These are phyloP conservation scores for Apostichopus leukothele DNA, from an alignment of 53 echinoderm and acorn worm genomes.

Conservation along the genomic window DNA sequence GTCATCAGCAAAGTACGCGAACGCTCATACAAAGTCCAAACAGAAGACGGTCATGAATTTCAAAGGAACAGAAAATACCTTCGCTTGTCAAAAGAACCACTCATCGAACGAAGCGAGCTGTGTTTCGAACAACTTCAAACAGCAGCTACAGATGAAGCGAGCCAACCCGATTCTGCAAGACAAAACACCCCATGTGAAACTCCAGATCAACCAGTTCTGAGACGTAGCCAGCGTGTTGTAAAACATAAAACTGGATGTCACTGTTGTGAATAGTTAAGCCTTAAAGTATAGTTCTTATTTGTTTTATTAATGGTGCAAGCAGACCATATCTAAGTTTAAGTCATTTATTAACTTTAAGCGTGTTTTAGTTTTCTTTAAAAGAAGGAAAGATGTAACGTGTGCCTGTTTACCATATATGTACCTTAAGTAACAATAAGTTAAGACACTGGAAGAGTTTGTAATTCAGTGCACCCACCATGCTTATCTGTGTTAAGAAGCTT, in stretches of 20 bases:
- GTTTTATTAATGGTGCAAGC: too few relatives aligned
- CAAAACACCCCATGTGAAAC: background rate
- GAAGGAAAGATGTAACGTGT: too few relatives aligned
- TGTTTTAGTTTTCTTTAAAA: too few relatives aligned
- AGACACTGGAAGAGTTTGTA: too few relatives aligned
- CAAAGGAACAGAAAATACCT: slow-evolving; percentile 52
- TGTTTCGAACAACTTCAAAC: background rate
- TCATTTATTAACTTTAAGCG: too few relatives aligned
- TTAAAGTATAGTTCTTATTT: too few relatives aligned
- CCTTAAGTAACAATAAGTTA: too few relatives aligned
- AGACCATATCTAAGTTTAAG: too few relatives aligned
- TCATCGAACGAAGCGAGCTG: slow-evolving; percentile 2
- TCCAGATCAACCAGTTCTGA: background rate
- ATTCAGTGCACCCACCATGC: too few relatives aligned
- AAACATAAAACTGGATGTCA: background rate
- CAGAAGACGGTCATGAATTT: slow-evolving; percentile 57
- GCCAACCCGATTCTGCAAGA: background rate
- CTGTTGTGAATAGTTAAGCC: background rate
- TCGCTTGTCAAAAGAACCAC: background rate
- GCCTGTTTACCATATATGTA: too few relatives aligned
- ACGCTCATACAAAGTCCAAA: slow-evolving; percentile 58
- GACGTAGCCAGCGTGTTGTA: background rate
- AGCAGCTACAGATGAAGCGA: too few relatives aligned
- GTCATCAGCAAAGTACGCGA: slow-evolving; percentile 17
- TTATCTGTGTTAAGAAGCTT: too few relatives aligned